phyloP scores from a whole-genome alignment of 2,797 vertebrate genomes.

The Garrulus glandarius region DNA sequence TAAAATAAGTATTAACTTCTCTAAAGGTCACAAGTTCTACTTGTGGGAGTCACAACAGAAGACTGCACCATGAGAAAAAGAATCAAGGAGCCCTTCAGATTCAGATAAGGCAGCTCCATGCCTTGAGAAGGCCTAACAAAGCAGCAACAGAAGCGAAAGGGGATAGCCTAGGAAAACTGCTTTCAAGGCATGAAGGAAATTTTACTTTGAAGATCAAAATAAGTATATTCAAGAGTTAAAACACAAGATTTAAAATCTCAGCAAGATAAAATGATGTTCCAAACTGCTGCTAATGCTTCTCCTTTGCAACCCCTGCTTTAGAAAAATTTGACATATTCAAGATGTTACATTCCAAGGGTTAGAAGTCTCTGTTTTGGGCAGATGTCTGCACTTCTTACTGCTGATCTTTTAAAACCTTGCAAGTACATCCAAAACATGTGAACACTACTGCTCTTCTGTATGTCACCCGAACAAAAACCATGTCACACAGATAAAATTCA shows the following conservation, averaged over 20 bases:
- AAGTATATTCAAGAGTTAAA: not conserved
- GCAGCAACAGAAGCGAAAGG: not conserved
- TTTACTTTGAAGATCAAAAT: not conserved
- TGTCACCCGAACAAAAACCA: not conserved
- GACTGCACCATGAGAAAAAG: not conserved
- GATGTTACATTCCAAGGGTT: not conserved
- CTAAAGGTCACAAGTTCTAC: not conserved
- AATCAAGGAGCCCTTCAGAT: not conserved
- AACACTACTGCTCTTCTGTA: not conserved
- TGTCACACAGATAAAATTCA: not conserved
- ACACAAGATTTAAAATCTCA: not conserved
- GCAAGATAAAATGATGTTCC: not conserved
- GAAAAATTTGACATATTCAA: not conserved
- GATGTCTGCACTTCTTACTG: not conserved
- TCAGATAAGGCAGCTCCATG: not conserved
- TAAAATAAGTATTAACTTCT: not conserved
- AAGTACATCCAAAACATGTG: not conserved
- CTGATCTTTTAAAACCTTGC: not conserved
- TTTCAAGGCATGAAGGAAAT: not conserved
- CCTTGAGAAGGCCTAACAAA: not conserved
- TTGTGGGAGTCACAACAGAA: not conserved
- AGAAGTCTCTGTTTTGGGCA: not conserved
- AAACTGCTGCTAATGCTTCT: not conserved
- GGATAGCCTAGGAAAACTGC: not conserved
- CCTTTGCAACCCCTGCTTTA: not conserved